Percentiles rank a stretch among this genome's conserved stretches.
Conservation (phyloP, 2,888 invertebrate genomes). For the Drosophila paramelanica region DNA sequence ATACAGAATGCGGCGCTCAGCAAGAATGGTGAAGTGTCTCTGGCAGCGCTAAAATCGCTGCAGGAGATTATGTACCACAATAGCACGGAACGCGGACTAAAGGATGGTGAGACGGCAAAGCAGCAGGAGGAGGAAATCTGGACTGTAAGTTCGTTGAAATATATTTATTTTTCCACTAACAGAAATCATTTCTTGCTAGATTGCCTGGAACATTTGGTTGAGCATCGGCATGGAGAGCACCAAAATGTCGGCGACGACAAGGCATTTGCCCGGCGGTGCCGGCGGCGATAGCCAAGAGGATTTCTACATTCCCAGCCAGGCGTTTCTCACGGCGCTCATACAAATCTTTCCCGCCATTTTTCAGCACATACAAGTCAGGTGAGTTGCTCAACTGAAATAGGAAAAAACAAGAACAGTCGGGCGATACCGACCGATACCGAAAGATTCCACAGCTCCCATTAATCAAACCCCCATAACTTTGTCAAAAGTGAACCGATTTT, state of each 20-base stretch:
- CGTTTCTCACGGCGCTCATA: constrained; percentile 96
- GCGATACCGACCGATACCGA: too few relatives aligned
- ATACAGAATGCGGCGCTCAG: constrained; percentile 96
- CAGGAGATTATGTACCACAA: constrained; percentile 95
- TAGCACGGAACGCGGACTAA: constrained; percentile 76
- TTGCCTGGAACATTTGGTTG: constrained; percentile 94
- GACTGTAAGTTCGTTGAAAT: constrained; percentile 86
- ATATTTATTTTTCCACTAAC: too few relatives aligned
- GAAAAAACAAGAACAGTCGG: background rate
- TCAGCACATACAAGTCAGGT: constrained; percentile 93
- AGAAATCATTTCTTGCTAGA: constrained; percentile 59
- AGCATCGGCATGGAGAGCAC: constrained; percentile 93
- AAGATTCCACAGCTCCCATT: too few relatives aligned
- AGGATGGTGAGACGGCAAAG: constrained; percentile 72
- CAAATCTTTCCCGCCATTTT: constrained; percentile 98
- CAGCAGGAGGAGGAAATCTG: constrained; percentile 88
- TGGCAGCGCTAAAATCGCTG: constrained; percentile 98
- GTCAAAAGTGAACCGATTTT: too few relatives aligned
- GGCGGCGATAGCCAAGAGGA: constrained; percentile 85
- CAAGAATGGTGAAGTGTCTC: constrained; percentile 97
- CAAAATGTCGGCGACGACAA: constrained; percentile 85
- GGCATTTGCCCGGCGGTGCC: constrained; percentile 51
- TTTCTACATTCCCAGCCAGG: constrained; percentile 95
- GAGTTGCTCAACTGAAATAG: constrained; percentile 32
- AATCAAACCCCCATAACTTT: too few relatives aligned